phyloP scores from a whole-genome alignment of 2,113 vertebrate genomes.

The Elephas maximus region DNA sequence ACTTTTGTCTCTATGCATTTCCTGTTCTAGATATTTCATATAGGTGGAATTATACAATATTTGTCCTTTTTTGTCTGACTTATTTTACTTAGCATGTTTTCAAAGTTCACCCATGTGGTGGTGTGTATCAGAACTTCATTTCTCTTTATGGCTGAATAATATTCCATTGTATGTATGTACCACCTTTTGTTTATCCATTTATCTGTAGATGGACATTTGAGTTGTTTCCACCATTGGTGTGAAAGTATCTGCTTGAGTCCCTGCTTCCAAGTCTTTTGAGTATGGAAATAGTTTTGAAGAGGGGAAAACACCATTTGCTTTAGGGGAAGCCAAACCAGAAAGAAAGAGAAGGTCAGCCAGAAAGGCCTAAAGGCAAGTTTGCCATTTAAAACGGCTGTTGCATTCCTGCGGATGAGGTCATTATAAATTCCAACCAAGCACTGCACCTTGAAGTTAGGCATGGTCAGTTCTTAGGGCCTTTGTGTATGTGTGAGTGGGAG shows the following conservation, averaged over 20 bases:
- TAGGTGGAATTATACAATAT: not conserved
- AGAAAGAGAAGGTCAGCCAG: conserved; percentile 8
- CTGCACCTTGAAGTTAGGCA: too few relatives aligned
- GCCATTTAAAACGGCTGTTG: conserved; percentile 4
- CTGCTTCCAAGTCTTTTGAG: too few relatives aligned
- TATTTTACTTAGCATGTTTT: not conserved
- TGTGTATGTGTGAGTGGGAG: rapidly evolving
- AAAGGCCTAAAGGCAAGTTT: not conserved
- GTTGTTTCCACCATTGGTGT: not conserved
- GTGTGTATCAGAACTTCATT: not conserved
- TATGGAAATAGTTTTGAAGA: not conserved
- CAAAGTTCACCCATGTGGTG: not conserved
- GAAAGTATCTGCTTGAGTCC: not conserved
- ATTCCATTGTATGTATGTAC: not conserved
- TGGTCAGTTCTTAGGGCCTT: not conserved
- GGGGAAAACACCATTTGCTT: conserved; percentile 23
- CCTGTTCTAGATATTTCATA: not conserved
- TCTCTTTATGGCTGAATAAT: not conserved
- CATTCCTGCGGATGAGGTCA: not conserved
- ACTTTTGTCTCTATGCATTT: not conserved
- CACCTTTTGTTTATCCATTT: not conserved
- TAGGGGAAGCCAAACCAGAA: conserved; percentile 10
- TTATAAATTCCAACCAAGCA: not conserved
- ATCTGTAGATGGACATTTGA: not conserved
- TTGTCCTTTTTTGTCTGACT: not conserved